Base-by-base conservation (phyloP, 2,797 vertebrate species). In the Fundulus diaphanus region DNA sequence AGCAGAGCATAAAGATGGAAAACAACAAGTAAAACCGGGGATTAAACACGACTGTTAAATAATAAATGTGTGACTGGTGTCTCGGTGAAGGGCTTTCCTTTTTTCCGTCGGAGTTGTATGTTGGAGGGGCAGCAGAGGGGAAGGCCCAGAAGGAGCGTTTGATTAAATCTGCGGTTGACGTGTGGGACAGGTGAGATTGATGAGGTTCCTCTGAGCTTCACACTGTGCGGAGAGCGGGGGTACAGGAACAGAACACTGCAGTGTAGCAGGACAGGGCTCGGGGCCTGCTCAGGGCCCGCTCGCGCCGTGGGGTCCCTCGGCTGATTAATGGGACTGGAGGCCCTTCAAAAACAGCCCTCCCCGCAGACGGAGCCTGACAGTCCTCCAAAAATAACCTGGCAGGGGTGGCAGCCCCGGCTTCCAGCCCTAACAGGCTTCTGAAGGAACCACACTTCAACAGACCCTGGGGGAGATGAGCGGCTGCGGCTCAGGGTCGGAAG, bases 311-410 rank as follows among this genome's bases (percentile, higher is more conserved):
- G 95, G 94, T 92, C 93, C 93, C 90, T 76, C 18, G 37, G n/a
- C 96, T 98, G 97, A 99, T 99, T 99, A 97, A 99, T 98, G 97
- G 96, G 93, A 90, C 94, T 95, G 95, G 94, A 96, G 96, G 73
- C 86, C 95, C 95, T 95, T 96, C 96, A 96, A 96, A 97, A 97
- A 95, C 95, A 95, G 95, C 88, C 89, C 76, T 93, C 85, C 94
- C 93, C 90, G 90, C 85, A 92, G 93, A 94, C 94, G 83, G 89
- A 94, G 94, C 90, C 82, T 90, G 86, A 92, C 85, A 77, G 80
- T 68, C 85, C 88, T 96, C 95, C 95, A 96, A 96, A 95, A 96
- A 96, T 95, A 96, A 95, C 95, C 94, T 86, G 90, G 89, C 88
- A 79, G 84, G 46, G 88, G 84, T 87, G 87, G 86, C 72, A 78